A percentile compares a stretch with the other conserved stretches of the same genome.
Conservation (phyloP, 2,113 vertebrate species). For the Cynopterus brachyotis region DNA sequence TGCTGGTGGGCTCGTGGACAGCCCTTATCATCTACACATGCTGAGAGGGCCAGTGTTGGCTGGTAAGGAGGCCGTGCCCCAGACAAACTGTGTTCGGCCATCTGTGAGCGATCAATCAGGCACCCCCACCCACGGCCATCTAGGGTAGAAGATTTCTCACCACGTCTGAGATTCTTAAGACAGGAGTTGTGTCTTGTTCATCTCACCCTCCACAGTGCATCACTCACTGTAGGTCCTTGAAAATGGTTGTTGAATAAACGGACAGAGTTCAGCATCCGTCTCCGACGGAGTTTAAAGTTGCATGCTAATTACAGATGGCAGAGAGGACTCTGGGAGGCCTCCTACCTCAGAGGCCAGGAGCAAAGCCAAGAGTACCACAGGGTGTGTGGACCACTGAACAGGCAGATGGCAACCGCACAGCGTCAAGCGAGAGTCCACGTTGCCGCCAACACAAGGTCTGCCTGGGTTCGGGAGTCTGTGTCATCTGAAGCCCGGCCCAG, state of each 20-base stretch:
- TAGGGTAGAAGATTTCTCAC: background rate
- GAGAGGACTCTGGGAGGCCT: background rate
- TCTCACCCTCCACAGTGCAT: accelerated
- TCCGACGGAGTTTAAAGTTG: background rate
- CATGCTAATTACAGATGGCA: background rate
- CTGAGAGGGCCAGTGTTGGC: background rate
- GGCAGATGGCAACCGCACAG: conserved; percentile 61
- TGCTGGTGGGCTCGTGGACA: background rate
- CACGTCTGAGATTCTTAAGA: background rate
- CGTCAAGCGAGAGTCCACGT: background rate
- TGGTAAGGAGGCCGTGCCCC: background rate
- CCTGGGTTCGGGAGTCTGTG: background rate
- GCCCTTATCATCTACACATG: background rate
- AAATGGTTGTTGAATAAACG: background rate
- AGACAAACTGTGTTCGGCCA: conserved; percentile 23
- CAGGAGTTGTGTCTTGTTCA: background rate
- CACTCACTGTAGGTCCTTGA: background rate
- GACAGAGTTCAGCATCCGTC: background rate
- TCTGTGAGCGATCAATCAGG: conserved; percentile 65
- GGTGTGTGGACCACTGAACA: background rate
- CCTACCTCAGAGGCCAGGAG: conserved; percentile 47
- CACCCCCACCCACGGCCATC: background rate
- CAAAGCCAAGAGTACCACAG: conserved; percentile 43
- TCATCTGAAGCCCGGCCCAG: background rate
- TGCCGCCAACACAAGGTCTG: background rate